A percentile compares a stretch with the other conserved stretches of the same genome.
These are phyloP conservation scores for Anthopleura xanthogrammica DNA, from an alignment of 92 coral and sea anemone species.

Conservation along the genomic window DNA sequence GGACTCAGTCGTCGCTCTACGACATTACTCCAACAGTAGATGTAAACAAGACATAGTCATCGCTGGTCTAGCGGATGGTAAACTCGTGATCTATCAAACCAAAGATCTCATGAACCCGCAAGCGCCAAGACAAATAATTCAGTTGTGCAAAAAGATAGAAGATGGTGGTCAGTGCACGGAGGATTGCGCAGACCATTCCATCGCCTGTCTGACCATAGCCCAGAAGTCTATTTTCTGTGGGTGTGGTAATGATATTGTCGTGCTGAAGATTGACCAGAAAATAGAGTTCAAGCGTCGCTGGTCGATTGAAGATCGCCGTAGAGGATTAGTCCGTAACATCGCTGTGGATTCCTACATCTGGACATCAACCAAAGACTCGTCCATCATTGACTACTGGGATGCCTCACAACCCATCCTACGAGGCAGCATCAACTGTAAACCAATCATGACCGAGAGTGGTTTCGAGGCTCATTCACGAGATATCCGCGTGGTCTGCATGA, in stretches of 20 bases:
- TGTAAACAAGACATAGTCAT: slow-evolving; percentile 55
- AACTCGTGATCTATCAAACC: slow-evolving; percentile 70
- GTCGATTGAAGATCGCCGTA: slow-evolving; percentile 58
- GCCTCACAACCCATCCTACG: slow-evolving; percentile 47
- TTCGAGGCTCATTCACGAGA: slow-evolving; percentile 57
- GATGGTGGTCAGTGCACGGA: slow-evolving; percentile 31
- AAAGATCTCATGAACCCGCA: slow-evolving; percentile 32
- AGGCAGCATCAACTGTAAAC: slow-evolving; percentile 72
- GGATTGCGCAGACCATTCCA: slow-evolving; percentile 47
- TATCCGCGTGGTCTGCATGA: slow-evolving; percentile 84
- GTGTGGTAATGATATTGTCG: slow-evolving; percentile 83
- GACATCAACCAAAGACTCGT: slow-evolving; percentile 79
- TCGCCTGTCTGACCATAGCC: slow-evolving; percentile 69
- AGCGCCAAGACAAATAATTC: slow-evolving; percentile 21
- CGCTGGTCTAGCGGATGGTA: slow-evolving; percentile 90
- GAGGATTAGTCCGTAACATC: slow-evolving; percentile 80
- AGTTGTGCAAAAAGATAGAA: slow-evolving; percentile 25
- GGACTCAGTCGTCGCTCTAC: slow-evolving; percentile 75
- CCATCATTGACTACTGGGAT: slow-evolving; percentile 82
- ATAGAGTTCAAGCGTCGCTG: slow-evolving; percentile 75
- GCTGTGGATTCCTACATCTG: slow-evolving; percentile 79
- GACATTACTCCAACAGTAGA: slow-evolving; percentile 47
- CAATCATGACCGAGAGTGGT: slow-evolving; percentile 53
- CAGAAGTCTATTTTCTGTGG: slow-evolving; percentile 78
- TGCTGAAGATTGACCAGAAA: slow-evolving; percentile 32